Conservation (phyloP, 1,140 invertebrate genomes). For the Pseudomyrmex cubaensis region DNA sequence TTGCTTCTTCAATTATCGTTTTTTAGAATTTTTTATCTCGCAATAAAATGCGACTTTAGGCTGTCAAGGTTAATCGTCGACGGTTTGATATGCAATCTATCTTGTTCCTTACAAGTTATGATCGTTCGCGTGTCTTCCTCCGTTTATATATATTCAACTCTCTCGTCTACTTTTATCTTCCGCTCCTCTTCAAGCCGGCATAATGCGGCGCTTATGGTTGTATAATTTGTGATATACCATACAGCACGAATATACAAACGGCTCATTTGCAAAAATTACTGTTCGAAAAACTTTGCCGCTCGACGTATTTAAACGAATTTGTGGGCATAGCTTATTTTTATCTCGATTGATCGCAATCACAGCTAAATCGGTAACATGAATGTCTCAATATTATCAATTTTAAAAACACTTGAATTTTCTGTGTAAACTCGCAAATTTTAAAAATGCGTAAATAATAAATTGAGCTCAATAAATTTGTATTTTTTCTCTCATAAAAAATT, state of each 20-base stretch:
- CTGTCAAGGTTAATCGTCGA: conserved; percentile 78
- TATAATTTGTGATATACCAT: conserved; percentile 10
- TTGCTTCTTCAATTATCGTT: conserved; percentile 63
- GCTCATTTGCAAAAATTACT: neutral
- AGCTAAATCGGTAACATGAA: no score
- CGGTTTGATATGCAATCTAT: conserved; percentile 59
- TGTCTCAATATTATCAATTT: no score
- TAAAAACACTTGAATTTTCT: no score
- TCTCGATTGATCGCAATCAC: no score
- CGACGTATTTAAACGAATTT: neutral
- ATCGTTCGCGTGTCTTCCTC: conserved; percentile 75
- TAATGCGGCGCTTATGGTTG: neutral
- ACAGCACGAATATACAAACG: neutral
- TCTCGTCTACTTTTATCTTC: conserved; percentile 51
- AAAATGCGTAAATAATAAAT: no score
- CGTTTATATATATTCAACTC: conserved; percentile 74
- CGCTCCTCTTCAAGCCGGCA: conserved; percentile 21
- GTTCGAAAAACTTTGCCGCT: neutral
- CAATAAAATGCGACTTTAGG: conserved; percentile 65
- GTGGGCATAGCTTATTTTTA: neutral
- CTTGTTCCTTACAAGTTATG: conserved; percentile 65
- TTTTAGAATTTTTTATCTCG: conserved; percentile 54
- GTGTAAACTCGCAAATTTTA: no score
- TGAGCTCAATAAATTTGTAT: no score
- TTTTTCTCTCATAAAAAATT: no score